Conservation (phyloP, 1,140 invertebrate genomes). For the Pomacea maculata region DNA sequence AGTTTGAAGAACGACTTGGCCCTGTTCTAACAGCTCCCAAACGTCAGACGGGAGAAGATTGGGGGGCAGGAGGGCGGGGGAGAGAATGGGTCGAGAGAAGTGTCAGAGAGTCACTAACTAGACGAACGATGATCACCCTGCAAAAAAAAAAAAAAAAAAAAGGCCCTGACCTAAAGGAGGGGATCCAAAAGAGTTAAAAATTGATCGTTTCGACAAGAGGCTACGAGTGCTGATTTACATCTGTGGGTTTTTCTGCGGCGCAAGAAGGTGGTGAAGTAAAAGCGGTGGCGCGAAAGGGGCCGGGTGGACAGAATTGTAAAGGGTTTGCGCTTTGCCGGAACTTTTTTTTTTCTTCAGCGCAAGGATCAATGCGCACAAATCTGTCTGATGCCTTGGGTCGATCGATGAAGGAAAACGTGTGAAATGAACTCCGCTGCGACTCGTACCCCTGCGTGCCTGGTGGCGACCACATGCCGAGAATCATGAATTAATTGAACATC, state of each 20-base stretch:
- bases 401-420: slow-evolving; percentile 17
- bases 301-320: background rate
- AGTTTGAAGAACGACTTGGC: background rate
- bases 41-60: background rate
- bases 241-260: no score
- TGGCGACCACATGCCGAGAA: slow-evolving; percentile 7
- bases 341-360: slow-evolving; percentile 2
- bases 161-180: no score
- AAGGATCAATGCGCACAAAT: slow-evolving; percentile 19
- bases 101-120: no score
- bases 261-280: no score
- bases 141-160: no score
- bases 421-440: slow-evolving; percentile 10
- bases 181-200: no score
- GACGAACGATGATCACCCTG: no score
- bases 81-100: no score
- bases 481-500: slow-evolving; percentile 27
- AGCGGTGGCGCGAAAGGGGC: background rate
- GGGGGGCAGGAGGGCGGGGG: background rate
- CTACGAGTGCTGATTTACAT: no score
- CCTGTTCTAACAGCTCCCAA: slow-evolving; percentile 18
- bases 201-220: no score
- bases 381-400: slow-evolving; percentile 8
- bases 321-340: slow-evolving; percentile 12
- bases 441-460: background rate